Evolutionary conservation across 2,888 invertebrate species (phyloP), one percentile per base, ranked within the genome.

Genomic region (Euplagia quadripunctaria): DNA sequence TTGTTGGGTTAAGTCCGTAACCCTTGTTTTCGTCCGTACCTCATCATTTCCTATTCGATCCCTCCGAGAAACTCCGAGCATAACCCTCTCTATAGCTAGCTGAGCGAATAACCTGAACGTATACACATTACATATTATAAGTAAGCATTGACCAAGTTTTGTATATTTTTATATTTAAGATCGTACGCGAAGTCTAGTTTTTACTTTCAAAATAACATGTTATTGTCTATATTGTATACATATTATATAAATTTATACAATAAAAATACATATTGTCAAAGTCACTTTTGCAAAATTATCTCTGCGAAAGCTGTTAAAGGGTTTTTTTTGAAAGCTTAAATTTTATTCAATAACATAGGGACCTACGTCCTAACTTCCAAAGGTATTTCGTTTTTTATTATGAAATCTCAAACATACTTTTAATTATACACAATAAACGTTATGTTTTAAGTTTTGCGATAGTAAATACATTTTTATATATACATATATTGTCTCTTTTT

Each of bases 181-280:
- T 68, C 42, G 51, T 67, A 58, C 70, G 68, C 71, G 55, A 64
- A 64, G 51, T 70, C 51, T 70, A 74, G 64, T 65, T 63, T 65
- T 51, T 65, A 65, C 58, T 58, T 58, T 68, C 58, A 70, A 74
- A 72, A 74, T 70, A 51, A 46, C 16, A 42, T 8, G 69, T 82
- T 83, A 83, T 82, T 84, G 79, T 82, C 81, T 79, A 79, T 49
- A 75, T 71, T 70, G 43, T 81, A 68, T 73, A 72, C 43, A 79
- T 73, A 78, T 66, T 68, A 68, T 68, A 73, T 71, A 71, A 66
- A 67, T 68, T 69, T 70, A 82, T 80, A 79, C 79, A 83, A 84
- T 84, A 89, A 91, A 88, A 82, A 93, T 94, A 31, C 31, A 1
- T 31, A 94, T 94, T 94, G 94, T 94, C 94, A 85, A 90, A 92